Base-by-base conservation (phyloP, 2,797 vertebrate genomes). In the Brachyrhaphis roseni region DNA sequence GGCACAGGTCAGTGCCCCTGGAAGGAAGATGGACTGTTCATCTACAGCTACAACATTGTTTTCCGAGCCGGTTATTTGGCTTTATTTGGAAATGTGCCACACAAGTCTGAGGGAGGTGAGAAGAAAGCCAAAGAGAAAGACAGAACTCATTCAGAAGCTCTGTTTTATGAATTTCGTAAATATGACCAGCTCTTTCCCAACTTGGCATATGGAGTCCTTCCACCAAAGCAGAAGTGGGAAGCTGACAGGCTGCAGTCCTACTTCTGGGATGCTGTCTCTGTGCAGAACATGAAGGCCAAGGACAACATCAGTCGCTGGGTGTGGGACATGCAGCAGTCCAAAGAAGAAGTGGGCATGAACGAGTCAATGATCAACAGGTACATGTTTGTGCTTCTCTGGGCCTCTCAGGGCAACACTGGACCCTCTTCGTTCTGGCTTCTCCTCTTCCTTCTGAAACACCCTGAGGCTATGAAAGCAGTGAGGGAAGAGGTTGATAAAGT, bases 311-410 rank as follows among this genome's bases (percentile, higher is more conserved):
- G 98, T 11, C 72, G 81, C 43, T 99, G 98, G 98, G 59, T 99
- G n/a, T 72, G 71, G 0, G 94, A 96, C 2, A 93, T 96, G 64
- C 90, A 94, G 18, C 93, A 93, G 55, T 1, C 28, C 13, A 94
- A 95, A 82, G 82, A 78, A 3, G 96, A 97, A 64, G 0, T 1
- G 0, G 96, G 95, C 0, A 76, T 95, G 5, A 41, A 94, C 0
- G 91, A 95, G 0, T 82, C 81, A n/a, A 98, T 98, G 97, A 88
- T 94, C 78, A 88, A 92, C 84, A 94, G 93, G 20, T 97, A 95
- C 85, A 97, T 96, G 96, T 96, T 99, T 74, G 73, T 97, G 84
- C 95, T 98, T 3, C 96, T 99, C 15, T 99, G 97, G 97, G 97
- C 97, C 1, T 97, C 98, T 46, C 98, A 98, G 86, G 94, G 97